These are phyloP conservation scores for Andrena minutula DNA, from an alignment of 2,888 invertebrate species.

Conservation along the genomic window DNA sequence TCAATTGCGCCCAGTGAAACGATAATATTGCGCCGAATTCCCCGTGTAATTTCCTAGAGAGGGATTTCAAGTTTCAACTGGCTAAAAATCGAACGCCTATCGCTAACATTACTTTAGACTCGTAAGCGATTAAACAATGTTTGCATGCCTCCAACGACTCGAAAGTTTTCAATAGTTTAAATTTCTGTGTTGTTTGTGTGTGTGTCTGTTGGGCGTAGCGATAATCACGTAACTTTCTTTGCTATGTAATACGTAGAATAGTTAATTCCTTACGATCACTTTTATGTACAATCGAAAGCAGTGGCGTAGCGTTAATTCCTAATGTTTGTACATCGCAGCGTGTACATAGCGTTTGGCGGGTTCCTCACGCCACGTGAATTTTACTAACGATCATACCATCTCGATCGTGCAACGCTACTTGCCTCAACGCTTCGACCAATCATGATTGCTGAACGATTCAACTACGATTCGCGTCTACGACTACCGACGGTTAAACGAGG, in stretches of 20 bases:
- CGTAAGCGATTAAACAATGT: constrained; percentile 21
- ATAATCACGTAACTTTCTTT: constrained; percentile 28
- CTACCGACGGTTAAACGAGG: not conserved
- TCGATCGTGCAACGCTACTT: not conserved
- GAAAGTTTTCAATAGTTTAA: not conserved
- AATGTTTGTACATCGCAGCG: constrained; percentile 26
- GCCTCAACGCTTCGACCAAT: constrained; percentile 11
- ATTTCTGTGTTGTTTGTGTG: not conserved
- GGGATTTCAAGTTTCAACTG: not conserved
- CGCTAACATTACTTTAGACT: constrained; percentile 10
- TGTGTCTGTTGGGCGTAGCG: not conserved
- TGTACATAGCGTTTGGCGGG: not conserved
- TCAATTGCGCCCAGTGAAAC: not conserved
- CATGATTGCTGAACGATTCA: constrained; percentile 12
- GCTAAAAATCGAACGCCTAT: constrained; percentile 23
- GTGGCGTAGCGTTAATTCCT: constrained; percentile 54
- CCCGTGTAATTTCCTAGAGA: not conserved
- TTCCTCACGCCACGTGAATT: not conserved
- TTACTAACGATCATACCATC: not conserved
- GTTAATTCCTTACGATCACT: constrained; percentile 10
- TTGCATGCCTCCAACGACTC: not conserved
- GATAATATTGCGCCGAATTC: not conserved
- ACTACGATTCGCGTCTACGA: not conserved
- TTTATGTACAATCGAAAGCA: constrained; percentile 54
- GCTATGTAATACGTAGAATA: constrained; percentile 12